Base-by-base conservation (phyloP, 2,797 vertebrate genomes). In the Enteromius anoplus region DNA sequence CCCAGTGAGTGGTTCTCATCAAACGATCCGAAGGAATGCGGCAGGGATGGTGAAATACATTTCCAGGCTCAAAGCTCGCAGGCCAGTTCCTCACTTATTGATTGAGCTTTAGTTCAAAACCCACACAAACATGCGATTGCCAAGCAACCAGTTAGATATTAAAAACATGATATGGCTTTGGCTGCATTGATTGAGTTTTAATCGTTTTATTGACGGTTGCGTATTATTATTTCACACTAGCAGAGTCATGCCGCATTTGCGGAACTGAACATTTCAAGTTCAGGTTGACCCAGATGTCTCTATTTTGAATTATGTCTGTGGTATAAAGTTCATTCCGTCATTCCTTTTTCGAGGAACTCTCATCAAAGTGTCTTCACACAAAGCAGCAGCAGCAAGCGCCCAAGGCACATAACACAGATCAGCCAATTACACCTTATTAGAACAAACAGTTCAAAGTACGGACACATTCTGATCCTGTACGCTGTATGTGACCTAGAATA, bases 21-120 rank as follows among this genome's bases (percentile, higher is more conserved):
- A 87, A 88, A 87, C 66, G 42, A 62, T 84, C 80, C 77, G 72
- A 75, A 88, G 87, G 90, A 91, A 90, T 91, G 88, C 66, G 55
- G 73, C 81, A 87, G 81, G n/a, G 78, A 88, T 84, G 81, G 82
- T 60, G 85, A 89, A 87, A 85, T 84, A 79, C 85, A 83, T 81
- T 81, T 84, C 55, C 85, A 81, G 26, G 72, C 75, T 68, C 70
- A 62, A 77, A 78, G 80, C 75, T 86, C 76, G 81, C 75, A 75
- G 78, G 77, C 42, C 47, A 65, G 73, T 82, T 73, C 51, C 42
- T 65, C 78, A 55, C 42, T 14, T 83, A 87, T 85, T 65, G 77
- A 86, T 85, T 32, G 60, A 47, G 71, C 65, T 84, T 86, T 65
- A 87, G 73, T 83, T 82, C 29, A 78, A 76, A 86, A 83, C 49